Conservation (phyloP, 2,888 invertebrate genomes). For the Troglohyphantes excavatus region DNA sequence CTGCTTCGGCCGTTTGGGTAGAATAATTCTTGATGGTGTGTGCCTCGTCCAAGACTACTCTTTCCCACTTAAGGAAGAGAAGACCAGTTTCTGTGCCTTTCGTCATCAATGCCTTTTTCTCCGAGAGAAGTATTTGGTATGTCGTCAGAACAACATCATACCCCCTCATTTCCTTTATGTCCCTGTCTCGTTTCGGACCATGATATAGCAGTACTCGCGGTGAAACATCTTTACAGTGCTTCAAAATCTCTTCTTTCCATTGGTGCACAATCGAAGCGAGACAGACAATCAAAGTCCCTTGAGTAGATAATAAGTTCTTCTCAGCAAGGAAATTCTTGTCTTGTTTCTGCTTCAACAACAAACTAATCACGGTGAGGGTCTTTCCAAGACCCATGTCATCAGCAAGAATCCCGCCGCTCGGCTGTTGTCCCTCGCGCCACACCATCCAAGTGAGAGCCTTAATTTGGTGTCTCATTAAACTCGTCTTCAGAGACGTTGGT, state of each 20-base stretch:
- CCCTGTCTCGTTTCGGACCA: conserved; percentile 88
- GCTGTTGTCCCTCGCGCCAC: conserved; percentile 92
- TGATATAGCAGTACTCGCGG: conserved; percentile 90
- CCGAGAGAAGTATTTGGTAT: conserved; percentile 86
- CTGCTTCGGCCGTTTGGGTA: conserved; percentile 88
- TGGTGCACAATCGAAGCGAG: conserved; percentile 95
- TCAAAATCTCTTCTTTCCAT: conserved; percentile 91
- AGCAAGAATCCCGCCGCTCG: conserved; percentile 85
- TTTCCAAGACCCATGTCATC: conserved; percentile 93
- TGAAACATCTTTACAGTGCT: conserved; percentile 86
- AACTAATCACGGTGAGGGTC: conserved; percentile 91
- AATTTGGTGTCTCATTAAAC: conserved; percentile 91
- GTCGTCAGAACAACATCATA: conserved; percentile 96
- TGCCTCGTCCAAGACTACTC: conserved; percentile 96
- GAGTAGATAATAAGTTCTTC: neutral
- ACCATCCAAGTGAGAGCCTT: conserved; percentile 93
- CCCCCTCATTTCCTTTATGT: conserved; percentile 81
- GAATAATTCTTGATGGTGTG: conserved; percentile 95
- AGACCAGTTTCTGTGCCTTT: conserved; percentile 84
- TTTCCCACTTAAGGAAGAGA: conserved; percentile 89
- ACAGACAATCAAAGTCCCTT: conserved; percentile 90
- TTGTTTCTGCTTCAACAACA: conserved; percentile 85
- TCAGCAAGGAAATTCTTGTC: neutral
- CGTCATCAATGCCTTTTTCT: conserved; percentile 79
- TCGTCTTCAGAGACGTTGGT: conserved; percentile 85